phyloP scores from a whole-genome alignment of 2,888 invertebrate genomes.

The Rambutsinella grinnellia region DNA sequence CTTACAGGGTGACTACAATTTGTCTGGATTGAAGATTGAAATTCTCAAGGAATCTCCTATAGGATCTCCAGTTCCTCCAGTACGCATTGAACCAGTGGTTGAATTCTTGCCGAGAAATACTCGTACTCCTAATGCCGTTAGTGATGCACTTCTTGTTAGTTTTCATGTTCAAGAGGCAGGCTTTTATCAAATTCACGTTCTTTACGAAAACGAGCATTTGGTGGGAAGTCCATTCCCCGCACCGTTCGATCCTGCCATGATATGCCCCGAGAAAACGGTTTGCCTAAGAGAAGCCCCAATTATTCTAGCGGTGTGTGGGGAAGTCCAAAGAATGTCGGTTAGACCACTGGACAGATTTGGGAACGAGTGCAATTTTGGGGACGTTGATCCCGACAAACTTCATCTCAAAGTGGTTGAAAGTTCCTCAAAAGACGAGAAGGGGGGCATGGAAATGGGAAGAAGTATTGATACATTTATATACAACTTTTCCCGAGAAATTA shows the following conservation, averaged over 20 bases:
- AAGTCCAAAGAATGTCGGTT: constrained; percentile 50
- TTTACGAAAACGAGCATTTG: constrained; percentile 69
- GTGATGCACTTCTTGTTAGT: constrained; percentile 69
- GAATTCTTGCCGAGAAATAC: constrained; percentile 67
- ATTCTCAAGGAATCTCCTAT: constrained; percentile 48
- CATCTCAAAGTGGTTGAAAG: constrained; percentile 51
- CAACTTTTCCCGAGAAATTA: constrained; percentile 57
- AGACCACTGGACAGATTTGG: constrained; percentile 61
- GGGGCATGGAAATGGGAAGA: constrained; percentile 1
- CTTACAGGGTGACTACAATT: constrained; percentile 50
- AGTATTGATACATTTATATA: constrained; percentile 59
- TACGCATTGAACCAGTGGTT: constrained; percentile 67
- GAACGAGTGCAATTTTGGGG: constrained; percentile 64
- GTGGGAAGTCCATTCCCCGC: constrained; percentile 71
- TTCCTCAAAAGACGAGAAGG: constrained; percentile 32
- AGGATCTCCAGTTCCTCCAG: constrained; percentile 16
- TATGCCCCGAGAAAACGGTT: constrained; percentile 58
- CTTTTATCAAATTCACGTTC: constrained; percentile 70
- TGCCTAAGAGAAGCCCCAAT: constrained; percentile 61
- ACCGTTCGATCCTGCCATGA: constrained; percentile 69
- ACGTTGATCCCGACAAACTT: constrained; percentile 58
- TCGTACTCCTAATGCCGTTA: constrained; percentile 67
- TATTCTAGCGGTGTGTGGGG: constrained; percentile 48
- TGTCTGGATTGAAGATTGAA: constrained; percentile 51
- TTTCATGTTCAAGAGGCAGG: constrained; percentile 71